Evolutionary conservation across 1,140 invertebrate genomes (phyloP).

Genomic region (Zaprionus tsacasi): DNA sequence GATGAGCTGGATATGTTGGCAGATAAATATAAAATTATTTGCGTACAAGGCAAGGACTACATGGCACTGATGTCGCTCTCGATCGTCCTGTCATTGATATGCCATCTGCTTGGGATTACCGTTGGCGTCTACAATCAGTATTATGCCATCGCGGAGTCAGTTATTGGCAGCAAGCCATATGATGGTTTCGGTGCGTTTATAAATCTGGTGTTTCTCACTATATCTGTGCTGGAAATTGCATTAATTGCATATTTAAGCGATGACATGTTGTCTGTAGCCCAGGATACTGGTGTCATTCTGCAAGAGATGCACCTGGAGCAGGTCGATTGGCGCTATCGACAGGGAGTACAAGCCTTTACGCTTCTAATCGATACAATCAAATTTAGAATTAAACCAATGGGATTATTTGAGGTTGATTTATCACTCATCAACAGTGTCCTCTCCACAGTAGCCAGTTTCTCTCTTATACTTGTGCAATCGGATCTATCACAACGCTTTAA

Average conservation of each 20-base stretch:
- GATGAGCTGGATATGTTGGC: slow-evolving; percentile 68
- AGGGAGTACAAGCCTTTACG: slow-evolving; percentile 61
- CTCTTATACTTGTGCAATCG: slow-evolving; percentile 61
- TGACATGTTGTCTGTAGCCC: slow-evolving; percentile 47
- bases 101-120: slow-evolving; percentile 74
- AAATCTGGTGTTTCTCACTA: slow-evolving; percentile 63
- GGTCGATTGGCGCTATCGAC: slow-evolving; percentile 63
- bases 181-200: slow-evolving; percentile 68
- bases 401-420: slow-evolving; percentile 63
- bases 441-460: slow-evolving; percentile 54
- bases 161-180: slow-evolving; percentile 59
- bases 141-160: slow-evolving; percentile 62
- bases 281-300: slow-evolving; percentile 49
- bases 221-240: slow-evolving; percentile 67
- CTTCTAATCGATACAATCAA: slow-evolving; percentile 50
- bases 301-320: slow-evolving; percentile 55
- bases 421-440: slow-evolving; percentile 57
- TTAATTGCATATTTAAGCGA: slow-evolving; percentile 56
- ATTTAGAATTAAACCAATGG: slow-evolving; percentile 69
- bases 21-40: slow-evolving; percentile 52
- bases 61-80: slow-evolving; percentile 58
- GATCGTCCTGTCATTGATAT: slow-evolving; percentile 66
- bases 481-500: slow-evolving; percentile 63
- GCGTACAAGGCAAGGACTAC: slow-evolving; percentile 48
- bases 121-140: slow-evolving; percentile 69